Base-by-base conservation (phyloP, 2,888 invertebrate genomes). In the Unio pictorum region DNA sequence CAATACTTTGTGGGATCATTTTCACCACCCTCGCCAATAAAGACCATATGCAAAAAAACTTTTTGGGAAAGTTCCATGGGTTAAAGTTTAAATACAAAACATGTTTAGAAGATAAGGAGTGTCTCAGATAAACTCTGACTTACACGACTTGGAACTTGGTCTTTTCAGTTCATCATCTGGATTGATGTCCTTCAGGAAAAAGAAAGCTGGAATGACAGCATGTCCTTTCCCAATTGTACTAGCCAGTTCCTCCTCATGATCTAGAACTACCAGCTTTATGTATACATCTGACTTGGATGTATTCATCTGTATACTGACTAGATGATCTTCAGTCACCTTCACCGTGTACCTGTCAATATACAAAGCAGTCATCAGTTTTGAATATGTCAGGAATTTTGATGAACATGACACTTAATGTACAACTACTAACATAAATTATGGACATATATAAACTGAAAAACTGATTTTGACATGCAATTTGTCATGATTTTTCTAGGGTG, bases 271-370 rank as follows among this genome's bases (percentile, higher is more conserved):
- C 64, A 90, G 85, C 67, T 86, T 86, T 68, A 90, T 79, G 69
- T 88, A 84, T 54, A 89, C 89, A 70, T 90, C 89, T 17, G 81
- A 80, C 69, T 88, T 89, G 20, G 89, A 89, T 2, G 89, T 89
- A 64, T 82, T 83, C 70, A 90, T 75, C 78, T 90, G 89, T 15
- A 90, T 76, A 66, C 86, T 88, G 55, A 82, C 83, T 63, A 89
- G 73, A 69, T 89, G 89, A 67, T 89, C 89, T 63, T 89, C 89
- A 15, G 75, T 78, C 26, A 88, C 88, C 67, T 85, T 87, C 56
- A 90, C 87, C 4, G 86, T 66, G 74, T 89, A 88, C 73, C 90
- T 88, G 81, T 3, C 72, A 57, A 62, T 6, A 68, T 15, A 66
- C 26, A 62, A 23, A 23, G 1, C 8, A 45, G 45, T 45, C 8